Base-by-base conservation (phyloP, 1,140 invertebrate species). In the Bradysia coprophila region DNA sequence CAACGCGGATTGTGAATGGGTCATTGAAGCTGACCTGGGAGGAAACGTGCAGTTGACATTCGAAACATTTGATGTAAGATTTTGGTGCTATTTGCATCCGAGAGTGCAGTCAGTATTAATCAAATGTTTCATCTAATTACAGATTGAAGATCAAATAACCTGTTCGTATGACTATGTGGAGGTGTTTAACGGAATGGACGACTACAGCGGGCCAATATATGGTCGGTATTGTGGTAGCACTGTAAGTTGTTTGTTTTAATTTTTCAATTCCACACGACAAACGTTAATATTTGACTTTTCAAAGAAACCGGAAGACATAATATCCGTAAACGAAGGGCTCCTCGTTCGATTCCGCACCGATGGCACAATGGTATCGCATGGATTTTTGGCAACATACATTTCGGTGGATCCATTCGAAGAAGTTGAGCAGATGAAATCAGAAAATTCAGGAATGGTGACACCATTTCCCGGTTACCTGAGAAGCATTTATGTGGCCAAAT, bases 151-250 rank as follows among this genome's bases (percentile, higher is more conserved):
- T 34, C 90, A 94, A 59, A 72, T 75, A 38, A 83, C 91, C 49
- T 97, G 93, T 55, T 76, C 75, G 36, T 97, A 94, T 54, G 93
- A 97, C 60, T 92, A 77, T 53, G 86, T 96, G 0, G 87, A 95
- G 59, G 76, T 96, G 2, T 88, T 79, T 55, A 84, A 85, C 20
- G 89, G 90, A 0, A 66, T 81, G 45, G 85, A 92, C 51, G 69
- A 73, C 3, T 81, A 82, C 21, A 80, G 78, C 38, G 77, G 76
- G 10, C 71, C 72, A 1, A 74, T 75, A 43, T 81, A 86, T 49
- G 89, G 86, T 21, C 77, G 77, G 55, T 89, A 81, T 55, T 96
- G 91, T 59, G 89, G 89, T 34, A 24, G 16, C 10, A 37, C 18
- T 5, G 33, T 92, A 64, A 67, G 67, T 63, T 2, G 32, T 34